phyloP scores from a whole-genome alignment of 2,113 vertebrate genomes.

The Nicator chloris region DNA sequence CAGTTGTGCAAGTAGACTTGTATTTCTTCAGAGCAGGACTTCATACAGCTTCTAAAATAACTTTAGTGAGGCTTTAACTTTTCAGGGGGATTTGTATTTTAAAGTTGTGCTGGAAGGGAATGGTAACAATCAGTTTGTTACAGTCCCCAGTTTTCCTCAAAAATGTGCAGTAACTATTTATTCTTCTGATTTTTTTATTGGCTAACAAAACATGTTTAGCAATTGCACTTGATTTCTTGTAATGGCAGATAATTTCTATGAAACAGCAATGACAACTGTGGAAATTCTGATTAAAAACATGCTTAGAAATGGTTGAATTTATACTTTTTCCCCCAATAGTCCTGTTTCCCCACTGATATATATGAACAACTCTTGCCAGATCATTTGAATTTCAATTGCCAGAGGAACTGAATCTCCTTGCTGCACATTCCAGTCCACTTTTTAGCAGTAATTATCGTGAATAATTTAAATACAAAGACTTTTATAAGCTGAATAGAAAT shows the following conservation, averaged over 20 bases:
- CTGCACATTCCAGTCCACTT: not conserved
- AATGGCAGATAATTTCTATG: not conserved
- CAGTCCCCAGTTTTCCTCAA: not conserved
- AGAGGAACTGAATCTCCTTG: not conserved
- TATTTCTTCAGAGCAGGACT: not conserved
- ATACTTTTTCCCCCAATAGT: rapidly evolving
- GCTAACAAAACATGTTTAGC: not conserved
- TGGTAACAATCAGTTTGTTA: not conserved
- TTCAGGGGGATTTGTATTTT: not conserved
- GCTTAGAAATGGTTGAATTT: not conserved
- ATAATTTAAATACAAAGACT: not conserved
- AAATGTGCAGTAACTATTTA: not conserved
- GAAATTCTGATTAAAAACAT: not conserved
- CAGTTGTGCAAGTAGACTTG: not conserved
- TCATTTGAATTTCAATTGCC: not conserved
- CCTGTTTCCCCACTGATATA: not conserved
- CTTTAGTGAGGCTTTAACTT: not conserved
- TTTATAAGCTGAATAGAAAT: not conserved
- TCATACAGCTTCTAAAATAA: not conserved
- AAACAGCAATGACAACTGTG: not conserved
- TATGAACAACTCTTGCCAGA: not conserved
- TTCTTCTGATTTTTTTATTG: not conserved
- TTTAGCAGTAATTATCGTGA: not conserved
- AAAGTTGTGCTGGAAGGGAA: not conserved
- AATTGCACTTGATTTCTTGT: not conserved